Percentiles rank a stretch among this genome's conserved stretches.
phyloP scores from a whole-genome alignment of 2,113 vertebrate genomes.

The Okapia johnstoni region DNA sequence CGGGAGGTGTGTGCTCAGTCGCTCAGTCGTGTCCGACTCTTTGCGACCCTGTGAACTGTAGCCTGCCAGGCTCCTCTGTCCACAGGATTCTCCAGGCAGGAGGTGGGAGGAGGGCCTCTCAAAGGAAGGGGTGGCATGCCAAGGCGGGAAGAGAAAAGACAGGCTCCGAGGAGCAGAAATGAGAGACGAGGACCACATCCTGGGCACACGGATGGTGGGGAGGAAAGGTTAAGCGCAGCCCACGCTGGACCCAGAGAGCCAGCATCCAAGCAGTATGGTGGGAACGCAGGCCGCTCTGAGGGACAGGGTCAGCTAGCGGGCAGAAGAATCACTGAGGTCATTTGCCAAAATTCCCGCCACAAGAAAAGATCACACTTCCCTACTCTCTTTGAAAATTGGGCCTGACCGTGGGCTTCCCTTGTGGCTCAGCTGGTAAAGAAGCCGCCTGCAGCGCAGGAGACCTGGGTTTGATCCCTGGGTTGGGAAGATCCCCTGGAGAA shows the following conservation, averaged over 20 bases:
- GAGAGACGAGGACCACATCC: background rate
- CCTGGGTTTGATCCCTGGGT: background rate
- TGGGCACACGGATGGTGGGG: fast-evolving
- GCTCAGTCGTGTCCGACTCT: background rate
- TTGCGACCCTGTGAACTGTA: background rate
- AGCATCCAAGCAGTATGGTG: fast-evolving
- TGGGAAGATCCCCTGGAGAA: background rate
- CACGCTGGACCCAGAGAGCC: background rate
- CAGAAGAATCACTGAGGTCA: background rate
- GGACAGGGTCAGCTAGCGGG: background rate
- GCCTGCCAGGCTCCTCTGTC: background rate
- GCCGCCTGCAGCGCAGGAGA: fast-evolving
- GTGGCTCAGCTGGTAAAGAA: background rate
- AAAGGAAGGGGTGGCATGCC: fast-evolving
- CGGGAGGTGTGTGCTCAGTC: background rate
- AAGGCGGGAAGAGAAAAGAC: fast-evolving
- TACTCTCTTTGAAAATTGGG: background rate
- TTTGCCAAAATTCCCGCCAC: background rate
- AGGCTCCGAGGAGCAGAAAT: fast-evolving
- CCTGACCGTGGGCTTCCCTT: background rate
- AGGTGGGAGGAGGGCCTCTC: background rate
- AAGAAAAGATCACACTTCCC: background rate
- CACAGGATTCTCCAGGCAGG: background rate
- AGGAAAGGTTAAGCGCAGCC: background rate
- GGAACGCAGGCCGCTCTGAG: background rate